These are phyloP conservation scores for Spilogale gracilis DNA, from an alignment of 2,113 vertebrate genomes.

Conservation along the genomic window DNA sequence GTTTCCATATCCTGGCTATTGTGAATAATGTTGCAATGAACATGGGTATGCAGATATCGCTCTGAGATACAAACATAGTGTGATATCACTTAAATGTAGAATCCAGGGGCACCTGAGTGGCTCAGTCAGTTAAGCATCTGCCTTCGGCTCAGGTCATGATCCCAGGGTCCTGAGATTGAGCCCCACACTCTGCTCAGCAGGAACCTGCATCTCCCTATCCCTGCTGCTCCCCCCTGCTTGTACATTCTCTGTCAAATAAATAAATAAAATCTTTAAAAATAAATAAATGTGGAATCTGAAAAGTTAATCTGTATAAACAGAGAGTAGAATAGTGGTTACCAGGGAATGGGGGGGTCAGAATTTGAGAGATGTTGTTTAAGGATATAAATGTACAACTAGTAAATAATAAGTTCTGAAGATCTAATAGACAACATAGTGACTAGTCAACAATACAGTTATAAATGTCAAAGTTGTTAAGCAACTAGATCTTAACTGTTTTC, in stretches of 20 bases:
- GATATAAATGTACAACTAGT: background rate
- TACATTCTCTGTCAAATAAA: background rate
- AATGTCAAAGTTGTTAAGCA: conserved; percentile 16
- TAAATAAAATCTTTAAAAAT: background rate
- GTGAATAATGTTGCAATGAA: background rate
- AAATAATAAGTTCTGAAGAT: background rate
- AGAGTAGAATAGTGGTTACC: background rate
- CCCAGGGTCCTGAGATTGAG: background rate
- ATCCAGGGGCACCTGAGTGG: background rate
- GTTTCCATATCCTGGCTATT: conserved; percentile 1
- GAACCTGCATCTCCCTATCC: background rate
- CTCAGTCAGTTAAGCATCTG: background rate
- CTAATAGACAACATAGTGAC: background rate
- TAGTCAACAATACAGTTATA: background rate
- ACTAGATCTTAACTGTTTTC: conserved; percentile 2
- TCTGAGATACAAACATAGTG: background rate
- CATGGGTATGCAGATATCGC: background rate
- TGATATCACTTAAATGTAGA: conserved; percentile 3
- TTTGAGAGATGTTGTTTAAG: background rate
- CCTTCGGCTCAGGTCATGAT: background rate
- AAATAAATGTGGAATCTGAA: background rate
- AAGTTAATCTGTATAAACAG: conserved; percentile 14
- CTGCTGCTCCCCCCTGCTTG: background rate
- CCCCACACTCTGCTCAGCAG: background rate
- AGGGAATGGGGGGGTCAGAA: background rate